A percentile compares a stretch with the other conserved stretches of the same genome.
Conservation (phyloP, 2,113 vertebrate genomes). For the Hyperopisus bebe region DNA sequence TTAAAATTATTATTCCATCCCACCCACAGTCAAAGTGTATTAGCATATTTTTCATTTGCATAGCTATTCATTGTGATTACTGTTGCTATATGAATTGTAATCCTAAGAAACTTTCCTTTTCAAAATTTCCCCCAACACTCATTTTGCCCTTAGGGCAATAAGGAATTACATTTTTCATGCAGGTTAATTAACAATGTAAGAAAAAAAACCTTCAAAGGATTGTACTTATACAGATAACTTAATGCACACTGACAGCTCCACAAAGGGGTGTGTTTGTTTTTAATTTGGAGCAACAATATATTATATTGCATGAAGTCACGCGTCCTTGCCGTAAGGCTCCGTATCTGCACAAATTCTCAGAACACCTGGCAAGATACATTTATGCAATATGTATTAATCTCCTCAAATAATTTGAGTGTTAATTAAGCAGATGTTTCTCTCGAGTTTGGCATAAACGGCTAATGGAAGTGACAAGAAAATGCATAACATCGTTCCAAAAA, state of each 20-base stretch:
- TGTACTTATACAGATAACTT: background rate
- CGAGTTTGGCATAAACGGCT: background rate
- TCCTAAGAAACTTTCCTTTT: background rate
- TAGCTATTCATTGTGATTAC: background rate
- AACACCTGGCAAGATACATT: background rate
- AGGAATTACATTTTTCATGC: background rate
- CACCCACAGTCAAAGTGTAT: background rate
- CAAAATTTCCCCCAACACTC: background rate
- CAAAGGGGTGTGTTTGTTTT: background rate
- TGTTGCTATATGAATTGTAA: background rate
- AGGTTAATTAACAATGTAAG: conserved; percentile 5
- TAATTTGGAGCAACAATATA: background rate
- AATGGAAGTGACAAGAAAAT: background rate
- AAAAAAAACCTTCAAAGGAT: conserved; percentile 8
- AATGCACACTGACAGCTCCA: background rate
- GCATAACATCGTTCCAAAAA: background rate
- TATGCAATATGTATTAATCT: background rate
- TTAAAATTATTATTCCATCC: background rate
- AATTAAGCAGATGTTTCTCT: conserved; percentile 3
- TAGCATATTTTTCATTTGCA: conserved; percentile 20
- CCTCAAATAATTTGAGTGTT: background rate
- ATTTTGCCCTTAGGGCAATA: conserved; percentile 3
- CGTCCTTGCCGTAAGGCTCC: background rate
- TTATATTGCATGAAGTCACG: background rate
- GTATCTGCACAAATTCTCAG: background rate